Conservation (phyloP, 2,113 vertebrate genomes). For the Solenodon paradoxus region DNA sequence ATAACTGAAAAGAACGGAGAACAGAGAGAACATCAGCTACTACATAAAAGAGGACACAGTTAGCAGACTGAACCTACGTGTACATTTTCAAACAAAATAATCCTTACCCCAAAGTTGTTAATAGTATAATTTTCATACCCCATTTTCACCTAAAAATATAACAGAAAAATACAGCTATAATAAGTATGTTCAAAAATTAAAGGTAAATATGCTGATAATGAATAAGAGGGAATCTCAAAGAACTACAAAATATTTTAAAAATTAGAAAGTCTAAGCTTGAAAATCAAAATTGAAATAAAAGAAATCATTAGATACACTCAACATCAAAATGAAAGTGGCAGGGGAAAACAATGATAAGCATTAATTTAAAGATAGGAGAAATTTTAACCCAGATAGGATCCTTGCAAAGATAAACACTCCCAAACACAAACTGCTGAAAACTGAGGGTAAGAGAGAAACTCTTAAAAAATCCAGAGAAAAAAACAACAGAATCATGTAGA, state of each 20-base stretch:
- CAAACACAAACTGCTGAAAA: not conserved
- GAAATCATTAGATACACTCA: not conserved
- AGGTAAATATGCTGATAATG: not conserved
- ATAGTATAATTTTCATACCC: not conserved
- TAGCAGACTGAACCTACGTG: not conserved
- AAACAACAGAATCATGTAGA: not conserved
- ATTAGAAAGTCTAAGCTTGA: not conserved
- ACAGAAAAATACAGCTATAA: not conserved
- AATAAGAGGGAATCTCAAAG: not conserved
- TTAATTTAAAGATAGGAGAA: not conserved
- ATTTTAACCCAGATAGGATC: not conserved
- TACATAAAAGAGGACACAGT: not conserved
- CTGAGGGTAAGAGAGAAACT: not conserved
- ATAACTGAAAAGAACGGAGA: too few species aligned
- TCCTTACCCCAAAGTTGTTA: not conserved
- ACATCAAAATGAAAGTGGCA: not conserved
- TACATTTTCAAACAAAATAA: not conserved
- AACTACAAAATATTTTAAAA: slow-evolving; percentile 6
- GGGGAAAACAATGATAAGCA: not conserved
- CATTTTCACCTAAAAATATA: not conserved
- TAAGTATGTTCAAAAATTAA: slow-evolving; percentile 2
- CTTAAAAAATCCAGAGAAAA: not conserved
- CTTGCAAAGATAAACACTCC: not conserved
- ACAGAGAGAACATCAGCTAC: not conserved
- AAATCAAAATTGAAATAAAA: slow-evolving; percentile 2